phyloP scores from a whole-genome alignment of 2,797 vertebrate species.

The Thamnophis elegans region DNA sequence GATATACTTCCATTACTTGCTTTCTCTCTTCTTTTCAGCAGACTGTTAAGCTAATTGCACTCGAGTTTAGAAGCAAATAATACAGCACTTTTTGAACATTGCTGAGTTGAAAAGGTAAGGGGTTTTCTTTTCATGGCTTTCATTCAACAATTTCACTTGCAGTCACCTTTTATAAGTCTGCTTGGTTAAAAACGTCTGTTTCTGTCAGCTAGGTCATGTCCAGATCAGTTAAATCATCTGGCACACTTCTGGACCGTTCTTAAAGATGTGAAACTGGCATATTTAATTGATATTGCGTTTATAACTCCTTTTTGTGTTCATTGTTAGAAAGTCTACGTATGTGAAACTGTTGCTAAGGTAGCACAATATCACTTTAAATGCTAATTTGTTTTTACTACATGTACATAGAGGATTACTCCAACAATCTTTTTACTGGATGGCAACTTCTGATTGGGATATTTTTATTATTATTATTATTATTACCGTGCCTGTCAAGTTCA shows the following conservation, averaged over 20 bases:
- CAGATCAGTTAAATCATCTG: neutral
- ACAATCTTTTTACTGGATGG: neutral
- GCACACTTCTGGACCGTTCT: neutral
- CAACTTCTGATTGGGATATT: neutral
- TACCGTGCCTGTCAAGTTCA: neutral
- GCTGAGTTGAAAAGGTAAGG: constrained; percentile 61
- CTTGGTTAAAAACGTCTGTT: neutral
- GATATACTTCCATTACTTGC: constrained; percentile 22
- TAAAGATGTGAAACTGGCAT: neutral
- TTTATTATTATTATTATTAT: too few relatives aligned
- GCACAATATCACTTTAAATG: neutral
- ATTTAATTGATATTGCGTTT: neutral
- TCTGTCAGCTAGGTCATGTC: neutral
- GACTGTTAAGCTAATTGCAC: neutral
- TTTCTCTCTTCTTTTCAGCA: constrained; percentile 4
- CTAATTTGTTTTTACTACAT: neutral
- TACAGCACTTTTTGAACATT: constrained; percentile 35
- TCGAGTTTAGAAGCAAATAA: neutral
- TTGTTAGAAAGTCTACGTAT: neutral
- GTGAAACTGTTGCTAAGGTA: neutral
- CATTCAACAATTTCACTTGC: neutral
- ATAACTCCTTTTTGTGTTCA: neutral
- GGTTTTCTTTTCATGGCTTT: constrained; percentile 6
- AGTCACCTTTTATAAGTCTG: neutral
- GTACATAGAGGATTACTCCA: neutral